Conservation (phyloP, 2,888 invertebrate genomes). For the Apodemia zela region DNA sequence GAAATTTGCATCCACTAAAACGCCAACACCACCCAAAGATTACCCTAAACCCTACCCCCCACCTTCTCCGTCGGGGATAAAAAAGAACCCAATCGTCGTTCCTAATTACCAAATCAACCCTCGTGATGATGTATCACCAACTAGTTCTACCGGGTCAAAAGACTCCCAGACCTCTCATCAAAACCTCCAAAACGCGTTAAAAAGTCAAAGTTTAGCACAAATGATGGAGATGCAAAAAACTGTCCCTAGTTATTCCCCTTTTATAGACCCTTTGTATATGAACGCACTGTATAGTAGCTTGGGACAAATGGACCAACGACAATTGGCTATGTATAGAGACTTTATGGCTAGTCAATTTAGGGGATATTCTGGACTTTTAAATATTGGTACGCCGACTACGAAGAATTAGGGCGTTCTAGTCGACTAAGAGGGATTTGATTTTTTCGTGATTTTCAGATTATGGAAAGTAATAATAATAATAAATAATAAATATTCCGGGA, state of each 20-base stretch:
- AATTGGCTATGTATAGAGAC: conserved; percentile 67
- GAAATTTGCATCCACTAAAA: conserved; percentile 74
- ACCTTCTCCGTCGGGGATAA: conserved; percentile 37
- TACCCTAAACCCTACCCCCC: conserved; percentile 41
- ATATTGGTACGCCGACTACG: conserved; percentile 66
- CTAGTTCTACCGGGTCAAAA: conserved; percentile 47
- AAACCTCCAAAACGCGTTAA: conserved; percentile 35
- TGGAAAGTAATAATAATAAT: too few relatives aligned
- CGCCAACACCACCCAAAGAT: conserved; percentile 61
- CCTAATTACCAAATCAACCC: conserved; percentile 58
- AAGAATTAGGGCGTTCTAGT: conserved; percentile 49
- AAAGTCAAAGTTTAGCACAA: conserved; percentile 38
- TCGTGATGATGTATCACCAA: conserved; percentile 51
- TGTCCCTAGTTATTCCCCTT: conserved; percentile 42
- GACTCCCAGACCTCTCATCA: conserved; percentile 35
- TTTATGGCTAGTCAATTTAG: conserved; percentile 60
- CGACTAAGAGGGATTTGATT: conserved; percentile 20
- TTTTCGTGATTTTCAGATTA: neutral
- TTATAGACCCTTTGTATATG: conserved; percentile 65
- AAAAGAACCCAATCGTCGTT: conserved; percentile 51
- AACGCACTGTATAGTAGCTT: conserved; percentile 59
- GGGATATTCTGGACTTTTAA: conserved; percentile 55
- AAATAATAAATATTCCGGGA: too few relatives aligned
- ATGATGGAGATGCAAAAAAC: conserved; percentile 47
- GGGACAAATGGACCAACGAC: conserved; percentile 64